These are phyloP conservation scores for Larimichthys polyactis DNA, from an alignment of 2,113 vertebrate genomes.

Conservation along the genomic window DNA sequence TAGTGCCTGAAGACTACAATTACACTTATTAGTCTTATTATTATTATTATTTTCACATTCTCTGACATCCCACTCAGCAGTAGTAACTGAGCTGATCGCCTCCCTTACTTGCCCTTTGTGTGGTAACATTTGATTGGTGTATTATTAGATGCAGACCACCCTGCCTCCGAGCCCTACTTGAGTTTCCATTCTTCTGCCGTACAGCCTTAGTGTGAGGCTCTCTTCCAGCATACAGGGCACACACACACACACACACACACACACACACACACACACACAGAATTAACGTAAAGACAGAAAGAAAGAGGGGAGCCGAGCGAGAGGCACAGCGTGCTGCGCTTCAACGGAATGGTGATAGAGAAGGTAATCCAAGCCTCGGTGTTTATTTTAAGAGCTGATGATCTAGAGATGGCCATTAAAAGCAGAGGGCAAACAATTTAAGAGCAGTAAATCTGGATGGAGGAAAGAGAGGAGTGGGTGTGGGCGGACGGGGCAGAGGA, in stretches of 20 bases:
- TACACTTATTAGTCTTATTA: slow-evolving; percentile 18
- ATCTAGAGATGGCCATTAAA: slow-evolving; percentile 78
- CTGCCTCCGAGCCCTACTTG: slow-evolving; percentile 58
- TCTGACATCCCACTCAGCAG: slow-evolving; percentile 36
- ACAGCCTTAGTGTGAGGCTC: slow-evolving; percentile 48
- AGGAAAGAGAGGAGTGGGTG: slow-evolving; percentile 51
- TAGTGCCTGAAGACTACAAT: slow-evolving; percentile 20
- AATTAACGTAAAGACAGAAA: slow-evolving; percentile 34
- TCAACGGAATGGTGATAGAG: slow-evolving; percentile 47
- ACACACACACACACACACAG: neutral
- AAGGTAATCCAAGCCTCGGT: slow-evolving; percentile 64
- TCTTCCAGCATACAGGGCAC: slow-evolving; percentile 50
- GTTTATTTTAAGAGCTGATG: slow-evolving; percentile 81
- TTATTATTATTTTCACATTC: slow-evolving; percentile 6
- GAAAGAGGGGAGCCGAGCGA: neutral
- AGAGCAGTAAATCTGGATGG: slow-evolving; percentile 71
- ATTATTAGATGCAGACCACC: slow-evolving; percentile 77
- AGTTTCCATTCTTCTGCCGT: slow-evolving; percentile 76
- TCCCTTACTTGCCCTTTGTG: slow-evolving; percentile 62
- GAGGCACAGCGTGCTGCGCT: slow-evolving; percentile 35
- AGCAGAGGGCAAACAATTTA: slow-evolving; percentile 77
- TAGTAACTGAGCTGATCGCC: slow-evolving; percentile 28
- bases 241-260: slow-evolving; percentile 35
- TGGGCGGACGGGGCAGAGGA: slow-evolving; percentile 25
- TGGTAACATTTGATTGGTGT: slow-evolving; percentile 70